Evolutionary conservation across 2,888 invertebrate species (phyloP), one percentile per base, ranked within the genome.

Genomic region (Chirona hameri): DNA sequence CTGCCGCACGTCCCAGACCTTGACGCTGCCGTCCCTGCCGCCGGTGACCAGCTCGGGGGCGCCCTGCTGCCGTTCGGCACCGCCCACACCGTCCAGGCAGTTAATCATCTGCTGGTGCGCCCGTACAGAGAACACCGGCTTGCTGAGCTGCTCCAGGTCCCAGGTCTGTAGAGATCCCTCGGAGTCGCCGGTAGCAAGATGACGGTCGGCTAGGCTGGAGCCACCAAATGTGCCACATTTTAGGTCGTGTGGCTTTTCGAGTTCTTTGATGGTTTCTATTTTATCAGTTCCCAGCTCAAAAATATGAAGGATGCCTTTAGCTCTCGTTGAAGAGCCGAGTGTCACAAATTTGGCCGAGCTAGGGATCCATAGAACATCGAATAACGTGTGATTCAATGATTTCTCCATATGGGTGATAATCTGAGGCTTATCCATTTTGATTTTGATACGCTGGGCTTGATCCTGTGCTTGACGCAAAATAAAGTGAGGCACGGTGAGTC

Each of bases 41-140:
- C 97, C 98, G 10, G 98, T 98, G 0, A 94, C 96, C 86, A 98
- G 92, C 91, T 98, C 98, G 14, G 98, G 97, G 4, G 98, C 96
- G 27, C 98, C 98, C 46, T 76, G 76, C 46, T 76, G 76, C 52
- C 80, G 27, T 12, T 52, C 80, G 60, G 84, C 84, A 0, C 98
- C 98, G 3, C 95, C 97, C 85, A 97, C 92, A 0, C 94, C 97
- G 90, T 98, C 98, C 83, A 98, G 94, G 18, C 93, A 90, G 88
- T 98, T 98, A 82, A 98, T 95, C 52, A 97, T 95, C 85, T 93
- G 93, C 31, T 91, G 91, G 87, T 98, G 98, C 24, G 91, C 94
- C 85, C 92, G 91, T 0, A 92, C 93, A 84, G 94, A 93, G 87
- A 95, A 98, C 0, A 95, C 89, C 29, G 95, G 93, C 81, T 91